phyloP scores from a whole-genome alignment of 2,888 invertebrate species.

The Julus scandinavius region DNA sequence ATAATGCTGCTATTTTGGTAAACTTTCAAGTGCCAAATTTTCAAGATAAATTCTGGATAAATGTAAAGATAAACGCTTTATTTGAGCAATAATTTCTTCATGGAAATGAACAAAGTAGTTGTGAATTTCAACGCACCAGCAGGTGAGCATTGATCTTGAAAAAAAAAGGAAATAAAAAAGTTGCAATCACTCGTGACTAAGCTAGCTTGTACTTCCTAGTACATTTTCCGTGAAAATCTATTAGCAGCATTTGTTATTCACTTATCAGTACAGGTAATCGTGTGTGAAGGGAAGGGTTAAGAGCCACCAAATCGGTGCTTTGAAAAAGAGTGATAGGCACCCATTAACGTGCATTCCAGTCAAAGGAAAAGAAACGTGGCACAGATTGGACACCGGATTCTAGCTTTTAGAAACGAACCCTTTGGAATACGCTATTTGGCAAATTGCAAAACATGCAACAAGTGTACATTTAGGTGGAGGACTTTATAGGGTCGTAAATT shows the following conservation, averaged over 20 bases:
- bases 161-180: neutral
- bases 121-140: neutral
- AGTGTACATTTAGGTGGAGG: neutral
- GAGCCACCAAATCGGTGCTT: neutral
- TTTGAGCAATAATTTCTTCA: too few relatives aligned
- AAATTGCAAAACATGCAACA: neutral
- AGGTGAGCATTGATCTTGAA: neutral
- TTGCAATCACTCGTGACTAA: neutral
- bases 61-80: too few relatives aligned
- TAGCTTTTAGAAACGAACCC: neutral
- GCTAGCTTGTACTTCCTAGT: neutral
- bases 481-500: conserved; percentile 23
- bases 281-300: conserved; percentile 10
- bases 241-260: neutral
- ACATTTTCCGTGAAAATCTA: neutral
- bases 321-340: neutral
- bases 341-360: neutral
- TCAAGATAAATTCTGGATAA: too few relatives aligned
- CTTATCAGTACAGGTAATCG: neutral
- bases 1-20: too few relatives aligned
- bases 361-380: conserved; percentile 15
- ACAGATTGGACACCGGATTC: conserved; percentile 15
- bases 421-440: neutral
- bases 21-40: too few relatives aligned
- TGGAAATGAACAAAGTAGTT: neutral